These are phyloP conservation scores for Lamellibrachia luymesi DNA, from an alignment of 1,140 invertebrate species.

Conservation along the genomic window DNA sequence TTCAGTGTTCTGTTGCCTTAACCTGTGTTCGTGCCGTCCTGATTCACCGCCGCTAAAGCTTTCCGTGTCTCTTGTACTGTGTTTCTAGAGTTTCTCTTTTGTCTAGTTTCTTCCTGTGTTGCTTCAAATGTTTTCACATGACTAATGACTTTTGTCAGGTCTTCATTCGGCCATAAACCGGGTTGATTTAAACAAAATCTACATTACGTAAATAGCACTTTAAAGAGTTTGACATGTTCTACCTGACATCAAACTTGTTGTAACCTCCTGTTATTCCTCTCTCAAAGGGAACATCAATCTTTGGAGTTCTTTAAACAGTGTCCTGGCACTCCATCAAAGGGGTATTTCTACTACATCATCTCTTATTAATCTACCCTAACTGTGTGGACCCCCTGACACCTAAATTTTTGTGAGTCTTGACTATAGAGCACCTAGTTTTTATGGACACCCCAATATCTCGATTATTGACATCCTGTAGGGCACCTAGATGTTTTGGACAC, in stretches of 20 bases:
- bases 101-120: not conserved
- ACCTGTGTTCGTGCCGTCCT: not conserved
- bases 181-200: not conserved
- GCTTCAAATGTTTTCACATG: not conserved
- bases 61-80: not conserved
- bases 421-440: not conserved
- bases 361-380: not conserved
- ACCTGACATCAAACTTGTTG: not conserved
- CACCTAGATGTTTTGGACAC: not conserved
- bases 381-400: not conserved
- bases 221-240: not conserved
- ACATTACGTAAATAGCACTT: not conserved
- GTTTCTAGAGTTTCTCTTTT: not conserved
- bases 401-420: not conserved
- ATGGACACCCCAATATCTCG: not conserved
- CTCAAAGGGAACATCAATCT: not conserved
- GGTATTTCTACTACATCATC: no score
- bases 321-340: not conserved
- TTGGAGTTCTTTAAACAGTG: not conserved
- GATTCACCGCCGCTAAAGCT: not conserved
- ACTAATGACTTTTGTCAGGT: not conserved
- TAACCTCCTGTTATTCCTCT: not conserved
- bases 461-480: not conserved
- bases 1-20: not conserved
- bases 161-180: not conserved